Conservation (phyloP, 2,888 invertebrate species). For the Clistopyga incitator region DNA sequence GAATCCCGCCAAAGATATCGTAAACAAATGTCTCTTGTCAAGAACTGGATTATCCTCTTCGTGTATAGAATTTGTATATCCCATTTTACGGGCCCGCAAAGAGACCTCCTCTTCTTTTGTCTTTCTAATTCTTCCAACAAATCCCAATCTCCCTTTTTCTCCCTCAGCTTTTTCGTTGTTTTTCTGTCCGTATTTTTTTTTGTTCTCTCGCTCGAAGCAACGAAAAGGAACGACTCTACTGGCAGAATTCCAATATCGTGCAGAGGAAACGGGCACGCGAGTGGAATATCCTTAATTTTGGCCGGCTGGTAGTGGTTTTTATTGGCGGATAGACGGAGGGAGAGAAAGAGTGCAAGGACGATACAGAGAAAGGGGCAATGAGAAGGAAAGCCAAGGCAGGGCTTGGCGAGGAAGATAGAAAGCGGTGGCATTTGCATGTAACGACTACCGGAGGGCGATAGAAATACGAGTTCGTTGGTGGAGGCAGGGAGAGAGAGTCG, state of each 20-base stretch:
- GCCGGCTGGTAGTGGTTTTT: constrained; percentile 78
- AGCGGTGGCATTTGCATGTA: constrained; percentile 72
- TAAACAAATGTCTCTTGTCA: constrained; percentile 43
- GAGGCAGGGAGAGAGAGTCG: constrained; percentile 67
- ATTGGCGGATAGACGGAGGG: constrained; percentile 80
- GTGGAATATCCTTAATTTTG: constrained; percentile 69
- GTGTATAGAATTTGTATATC: neutral
- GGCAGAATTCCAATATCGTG: constrained; percentile 68
- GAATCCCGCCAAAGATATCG: constrained; percentile 32
- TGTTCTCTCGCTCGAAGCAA: constrained; percentile 9
- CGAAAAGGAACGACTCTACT: constrained; percentile 64
- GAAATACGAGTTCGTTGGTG: constrained; percentile 46
- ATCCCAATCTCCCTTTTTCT: neutral
- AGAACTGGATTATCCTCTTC: constrained; percentile 46
- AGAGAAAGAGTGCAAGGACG: constrained; percentile 69
- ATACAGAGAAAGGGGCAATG: constrained; percentile 52
- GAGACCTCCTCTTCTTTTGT: neutral
- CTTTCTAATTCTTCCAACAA: neutral
- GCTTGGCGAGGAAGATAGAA: constrained; percentile 53
- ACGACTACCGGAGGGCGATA: constrained; percentile 68
- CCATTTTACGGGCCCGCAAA: neutral
- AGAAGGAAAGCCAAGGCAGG: constrained; percentile 55
- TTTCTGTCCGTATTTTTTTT: constrained; percentile 21
- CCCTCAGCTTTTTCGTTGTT: constrained; percentile 14
- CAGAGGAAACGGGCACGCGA: constrained; percentile 45